Evolutionary conservation across 2,888 invertebrate genomes (phyloP).

Genomic region (Hypercompe scribonia): DNA sequence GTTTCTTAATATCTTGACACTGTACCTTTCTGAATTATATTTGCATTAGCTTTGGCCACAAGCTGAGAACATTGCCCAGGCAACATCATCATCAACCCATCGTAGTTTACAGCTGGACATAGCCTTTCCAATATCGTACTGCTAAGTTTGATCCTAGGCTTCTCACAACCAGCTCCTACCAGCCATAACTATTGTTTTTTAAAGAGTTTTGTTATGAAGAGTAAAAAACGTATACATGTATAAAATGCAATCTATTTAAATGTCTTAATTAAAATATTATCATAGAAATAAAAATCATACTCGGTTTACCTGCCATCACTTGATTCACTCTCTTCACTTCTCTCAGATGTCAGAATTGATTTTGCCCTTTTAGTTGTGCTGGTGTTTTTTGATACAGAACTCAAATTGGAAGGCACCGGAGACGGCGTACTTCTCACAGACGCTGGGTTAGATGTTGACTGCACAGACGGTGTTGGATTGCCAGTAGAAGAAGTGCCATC

Average conservation of each 20-base stretch:
- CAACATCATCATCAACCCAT: too few species aligned
- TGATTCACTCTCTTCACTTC: conserved; percentile 90
- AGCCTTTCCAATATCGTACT: too few species aligned
- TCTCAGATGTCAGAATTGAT: conserved; percentile 89
- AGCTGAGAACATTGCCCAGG: too few species aligned
- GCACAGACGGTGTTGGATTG: conserved; percentile 71
- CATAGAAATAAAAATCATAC: conserved; percentile 16
- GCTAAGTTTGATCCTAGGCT: too few species aligned
- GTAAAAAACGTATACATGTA: not conserved
- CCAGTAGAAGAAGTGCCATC: conserved; percentile 68
- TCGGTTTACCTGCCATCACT: conserved; percentile 85
- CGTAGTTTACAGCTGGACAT: too few species aligned
- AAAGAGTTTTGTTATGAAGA: too few species aligned
- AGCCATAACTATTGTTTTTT: too few species aligned
- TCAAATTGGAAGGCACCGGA: conserved; percentile 90
- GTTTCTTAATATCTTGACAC: too few species aligned
- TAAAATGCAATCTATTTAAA: not conserved
- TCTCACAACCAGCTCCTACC: too few species aligned
- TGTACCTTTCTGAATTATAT: too few species aligned
- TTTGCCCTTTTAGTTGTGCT: conserved; percentile 89
- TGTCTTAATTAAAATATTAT: not conserved
- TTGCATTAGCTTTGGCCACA: too few species aligned
- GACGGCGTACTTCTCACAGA: conserved; percentile 91
- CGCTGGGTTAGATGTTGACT: conserved; percentile 88
- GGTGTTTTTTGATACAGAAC: conserved; percentile 88